Evolutionary conservation across 2,113 vertebrate species (phyloP).

Genomic region (Nestor notabilis): DNA sequence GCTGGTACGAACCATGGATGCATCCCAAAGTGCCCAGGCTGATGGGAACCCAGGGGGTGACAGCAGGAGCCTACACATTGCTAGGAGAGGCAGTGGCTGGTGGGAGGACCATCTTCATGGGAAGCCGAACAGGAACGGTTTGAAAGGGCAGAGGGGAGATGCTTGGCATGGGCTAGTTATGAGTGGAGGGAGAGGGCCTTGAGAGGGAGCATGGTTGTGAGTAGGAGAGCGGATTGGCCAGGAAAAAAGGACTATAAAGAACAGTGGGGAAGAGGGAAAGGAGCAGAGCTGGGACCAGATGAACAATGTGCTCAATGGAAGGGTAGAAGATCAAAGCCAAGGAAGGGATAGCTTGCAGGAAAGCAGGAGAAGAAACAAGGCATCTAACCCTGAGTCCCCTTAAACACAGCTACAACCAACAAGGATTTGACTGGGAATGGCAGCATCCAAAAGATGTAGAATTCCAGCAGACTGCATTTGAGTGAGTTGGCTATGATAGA

Average conservation of each 20-base stretch:
- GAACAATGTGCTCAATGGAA: not conserved
- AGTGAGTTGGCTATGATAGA: not conserved
- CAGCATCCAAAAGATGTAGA: not conserved
- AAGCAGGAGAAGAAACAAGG: fast-evolving
- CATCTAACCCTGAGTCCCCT: not conserved
- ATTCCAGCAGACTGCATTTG: not conserved
- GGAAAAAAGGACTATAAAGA: not conserved
- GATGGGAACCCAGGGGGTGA: not conserved
- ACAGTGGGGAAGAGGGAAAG: not conserved
- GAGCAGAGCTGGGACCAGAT: not conserved
- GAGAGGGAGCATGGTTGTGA: not conserved
- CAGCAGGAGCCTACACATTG: not conserved
- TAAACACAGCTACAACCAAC: not conserved
- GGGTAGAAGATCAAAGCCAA: not conserved
- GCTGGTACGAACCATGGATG: too few relatives aligned
- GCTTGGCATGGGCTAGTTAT: not conserved
- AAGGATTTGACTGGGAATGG: not conserved
- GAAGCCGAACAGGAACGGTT: not conserved
- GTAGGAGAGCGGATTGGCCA: not conserved
- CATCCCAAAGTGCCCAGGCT: not conserved
- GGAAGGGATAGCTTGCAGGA: not conserved
- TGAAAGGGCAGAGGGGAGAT: not conserved
- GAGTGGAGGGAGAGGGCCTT: not conserved
- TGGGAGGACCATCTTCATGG: fast-evolving
- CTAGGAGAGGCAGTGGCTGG: not conserved